These are phyloP conservation scores for Antechinus flavipes DNA, from an alignment of 2,113 vertebrate genomes.

Conservation along the genomic window DNA sequence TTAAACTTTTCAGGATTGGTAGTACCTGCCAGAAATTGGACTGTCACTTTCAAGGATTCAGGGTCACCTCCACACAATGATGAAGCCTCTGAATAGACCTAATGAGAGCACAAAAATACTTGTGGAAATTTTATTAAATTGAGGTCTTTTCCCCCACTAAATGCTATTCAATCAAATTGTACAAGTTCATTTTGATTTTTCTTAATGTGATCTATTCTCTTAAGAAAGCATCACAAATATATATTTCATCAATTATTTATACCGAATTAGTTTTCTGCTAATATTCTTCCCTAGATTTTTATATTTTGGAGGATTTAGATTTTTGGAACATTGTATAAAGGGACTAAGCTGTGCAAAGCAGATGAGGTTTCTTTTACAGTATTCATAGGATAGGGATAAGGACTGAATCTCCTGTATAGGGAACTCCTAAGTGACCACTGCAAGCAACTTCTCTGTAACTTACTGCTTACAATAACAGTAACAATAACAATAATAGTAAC, in stretches of 20 bases:
- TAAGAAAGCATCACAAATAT: constrained; percentile 25
- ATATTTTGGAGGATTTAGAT: too few relatives aligned
- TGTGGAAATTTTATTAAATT: constrained; percentile 38
- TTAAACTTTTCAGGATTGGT: not conserved
- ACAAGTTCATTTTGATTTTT: constrained; percentile 49
- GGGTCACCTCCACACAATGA: not conserved
- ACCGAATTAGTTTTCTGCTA: constrained; percentile 28
- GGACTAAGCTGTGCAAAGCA: not conserved
- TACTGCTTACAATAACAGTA: not conserved
- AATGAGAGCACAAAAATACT: not conserved
- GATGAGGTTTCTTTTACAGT: not conserved
- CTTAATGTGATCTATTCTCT: constrained; percentile 39
- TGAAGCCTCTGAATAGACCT: not conserved
- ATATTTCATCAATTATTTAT: constrained; percentile 42
- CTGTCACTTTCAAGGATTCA: not conserved
- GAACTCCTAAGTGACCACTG: not conserved
- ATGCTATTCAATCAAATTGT: constrained; percentile 48
- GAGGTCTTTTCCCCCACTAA: constrained; percentile 19
- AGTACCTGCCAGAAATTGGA: not conserved
- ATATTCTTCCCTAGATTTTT: not conserved
- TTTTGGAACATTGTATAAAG: not conserved
- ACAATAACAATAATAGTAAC: not conserved
- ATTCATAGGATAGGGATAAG: not conserved
- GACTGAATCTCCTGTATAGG: not conserved
- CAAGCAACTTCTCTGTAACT: not conserved